Evolutionary conservation across 1,140 invertebrate genomes (phyloP).

Genomic region (Solen grandis): DNA sequence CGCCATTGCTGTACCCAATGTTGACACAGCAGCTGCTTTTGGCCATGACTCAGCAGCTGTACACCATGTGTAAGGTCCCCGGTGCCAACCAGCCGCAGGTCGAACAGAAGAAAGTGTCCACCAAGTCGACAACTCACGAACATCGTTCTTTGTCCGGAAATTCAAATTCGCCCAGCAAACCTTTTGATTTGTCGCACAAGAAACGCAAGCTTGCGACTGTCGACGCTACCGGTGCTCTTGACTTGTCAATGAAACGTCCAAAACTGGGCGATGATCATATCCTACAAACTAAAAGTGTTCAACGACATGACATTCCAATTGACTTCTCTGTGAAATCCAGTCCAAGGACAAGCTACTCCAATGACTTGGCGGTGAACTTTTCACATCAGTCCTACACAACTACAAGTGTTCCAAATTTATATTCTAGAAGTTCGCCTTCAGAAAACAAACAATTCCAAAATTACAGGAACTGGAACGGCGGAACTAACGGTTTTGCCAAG

Average conservation of each 20-base stretch:
- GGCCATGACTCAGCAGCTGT: slow-evolving; percentile 48
- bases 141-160: neutral
- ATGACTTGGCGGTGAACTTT: no score
- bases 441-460: no score
- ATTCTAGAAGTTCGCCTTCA: no score
- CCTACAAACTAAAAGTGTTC: neutral
- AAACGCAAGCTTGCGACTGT: slow-evolving; percentile 27
- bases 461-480: no score
- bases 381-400: no score
- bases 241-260: slow-evolving; percentile 39
- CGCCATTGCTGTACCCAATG: slow-evolving; percentile 40
- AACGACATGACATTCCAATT: slow-evolving; percentile 19
- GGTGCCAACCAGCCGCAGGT: no score
- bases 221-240: slow-evolving; percentile 18
- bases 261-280: neutral
- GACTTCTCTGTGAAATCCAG: slow-evolving; percentile 49
- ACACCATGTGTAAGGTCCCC: slow-evolving; percentile 35
- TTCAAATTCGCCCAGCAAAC: neutral
- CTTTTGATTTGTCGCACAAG: neutral
- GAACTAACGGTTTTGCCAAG: no score
- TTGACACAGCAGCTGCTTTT: slow-evolving; percentile 44
- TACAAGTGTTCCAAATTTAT: no score
- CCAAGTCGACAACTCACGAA: no score
- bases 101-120: no score
- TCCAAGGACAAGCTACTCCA: no score